Percentiles rank a stretch among this genome's conserved stretches.
These are phyloP conservation scores for Heliconius eleuchia DNA, from an alignment of 1,140 invertebrate species.

Conservation along the genomic window DNA sequence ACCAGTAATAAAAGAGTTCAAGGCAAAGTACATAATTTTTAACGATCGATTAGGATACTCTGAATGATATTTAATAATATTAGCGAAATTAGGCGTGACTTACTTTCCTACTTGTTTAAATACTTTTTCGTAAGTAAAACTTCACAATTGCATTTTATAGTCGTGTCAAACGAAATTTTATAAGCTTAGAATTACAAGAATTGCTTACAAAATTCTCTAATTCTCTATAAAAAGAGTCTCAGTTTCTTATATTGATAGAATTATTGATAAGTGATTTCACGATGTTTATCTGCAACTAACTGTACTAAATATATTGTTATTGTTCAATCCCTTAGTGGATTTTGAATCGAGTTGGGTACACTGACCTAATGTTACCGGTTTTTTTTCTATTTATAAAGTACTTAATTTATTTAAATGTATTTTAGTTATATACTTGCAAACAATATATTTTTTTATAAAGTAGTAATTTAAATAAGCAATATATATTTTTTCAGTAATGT, in stretches of 20 bases:
- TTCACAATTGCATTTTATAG: background rate
- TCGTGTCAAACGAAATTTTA: background rate
- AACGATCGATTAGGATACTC: background rate
- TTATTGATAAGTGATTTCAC: slow-evolving; percentile 13
- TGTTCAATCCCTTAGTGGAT: slow-evolving; percentile 1
- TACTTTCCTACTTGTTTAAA: background rate
- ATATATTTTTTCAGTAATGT: too few species aligned
- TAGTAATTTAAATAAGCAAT: too few species aligned
- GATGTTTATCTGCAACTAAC: background rate
- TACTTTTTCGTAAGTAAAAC: background rate
- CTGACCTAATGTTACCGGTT: background rate
- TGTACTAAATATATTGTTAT: background rate
- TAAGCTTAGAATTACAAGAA: background rate
- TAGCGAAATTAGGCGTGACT: background rate
- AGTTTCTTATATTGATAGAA: slow-evolving; percentile 5
- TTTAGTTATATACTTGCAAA: background rate
- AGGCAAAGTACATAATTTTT: background rate
- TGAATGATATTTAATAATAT: background rate
- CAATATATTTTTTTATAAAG: background rate
- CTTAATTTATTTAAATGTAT: background rate
- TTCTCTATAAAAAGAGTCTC: background rate
- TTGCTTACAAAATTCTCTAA: background rate
- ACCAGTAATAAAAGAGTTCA: background rate
- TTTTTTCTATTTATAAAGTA: slow-evolving; percentile 7
- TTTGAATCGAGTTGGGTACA: background rate